Evolutionary conservation across 2,888 invertebrate species (phyloP), one percentile per base, ranked within the genome.

Genomic region (Leucophora obtusa): DNA sequence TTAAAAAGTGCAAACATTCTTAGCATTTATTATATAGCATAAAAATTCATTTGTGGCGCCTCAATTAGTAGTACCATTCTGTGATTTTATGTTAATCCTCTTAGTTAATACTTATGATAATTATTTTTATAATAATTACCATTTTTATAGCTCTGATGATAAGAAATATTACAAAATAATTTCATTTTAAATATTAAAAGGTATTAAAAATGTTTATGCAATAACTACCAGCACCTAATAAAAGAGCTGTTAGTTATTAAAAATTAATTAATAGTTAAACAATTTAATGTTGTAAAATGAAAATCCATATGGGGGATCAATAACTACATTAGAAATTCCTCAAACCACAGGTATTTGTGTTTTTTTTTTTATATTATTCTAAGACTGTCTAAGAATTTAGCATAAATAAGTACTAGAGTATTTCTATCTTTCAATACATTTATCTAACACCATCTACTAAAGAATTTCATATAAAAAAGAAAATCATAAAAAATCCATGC

Each of bases 301-400:
- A 33, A 65, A 63, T 38, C 54, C 35, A 73, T 43, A 65, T 82
- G 72, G 73, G 73, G 70, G 53, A 38, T 17, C 47, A 38, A 56
- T 66, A 77, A 59, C 47, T 62, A 28, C 28, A 28, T 63, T 68
- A 60, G 50, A 70, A 69, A 85, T 85, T 84, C 85, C 82, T 78
- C 33, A 84, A 85, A 85, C 87, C 86, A 85, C 86, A 87, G 86
- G 86, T 77, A 87, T 86, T 81, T 81, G 69, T 17, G 63, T 76
- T 70, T 66, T n/a, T n/a, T n/a, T n/a, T n/a, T n/a, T n/a, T n/a
- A n/a, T 77, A 47, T 59, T 73, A 54, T 38, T 33, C 59, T 51
- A 17, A 60, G 54, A 38, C 38, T 43, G 65, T n/a, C 43, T 28
- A 28, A 28, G n/a, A n/a, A 10, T 47, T 47, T 47, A 47, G 43